Evolutionary conservation across 2,888 invertebrate species (phyloP), one percentile per base, ranked within the genome.

Genomic region (Sepioteuthis lessoniana): DNA sequence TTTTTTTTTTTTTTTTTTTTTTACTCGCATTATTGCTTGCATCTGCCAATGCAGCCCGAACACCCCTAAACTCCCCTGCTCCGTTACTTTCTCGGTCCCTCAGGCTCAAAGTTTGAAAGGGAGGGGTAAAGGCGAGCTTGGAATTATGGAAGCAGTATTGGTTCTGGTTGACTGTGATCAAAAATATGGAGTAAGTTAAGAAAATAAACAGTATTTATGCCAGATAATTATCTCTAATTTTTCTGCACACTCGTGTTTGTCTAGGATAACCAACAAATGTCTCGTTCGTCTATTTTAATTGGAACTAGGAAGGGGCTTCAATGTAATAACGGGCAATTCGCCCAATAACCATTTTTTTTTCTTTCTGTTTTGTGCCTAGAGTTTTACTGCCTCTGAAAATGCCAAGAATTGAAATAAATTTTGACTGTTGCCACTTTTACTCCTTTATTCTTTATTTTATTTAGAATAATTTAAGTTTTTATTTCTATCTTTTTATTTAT

Each of bases 201-300:
- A 76, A 76, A 76, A 76, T 76, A 76, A 76, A 76, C 76, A 76
- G 76, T n/a, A 76, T 76, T 76, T 76, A n/a, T 76, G 76, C 76
- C n/a, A 76, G 76, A 76, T 76, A 76, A 76, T 76, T 76, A 76
- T 76, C n/a, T 76, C 16, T 76, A 35, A 76, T 76, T 76, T 76
- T 76, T 76, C 76, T 76, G 76, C n/a, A 76, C 76, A 76, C n/a
- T 76, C 76, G n/a, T 76, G n/a, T 76, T 76, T 76, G 76, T 76
- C 76, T 76, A 76, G 76, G 76, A 76, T 76, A 76, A 16, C 76
- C 16, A 76, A 35, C 76, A n/a, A 76, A 76, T 76, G 76, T 76
- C n/a, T 76, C n/a, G n/a, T 76, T 76, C 76, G 76, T 76, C 35
- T 76, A 13, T n/a, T 76, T 76, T 76, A 76, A 76, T 76, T 76